Percentiles rank a stretch among this genome's conserved stretches.
Conservation (phyloP, 1,140 invertebrate species). For the Muscidifurax raptorellus region DNA sequence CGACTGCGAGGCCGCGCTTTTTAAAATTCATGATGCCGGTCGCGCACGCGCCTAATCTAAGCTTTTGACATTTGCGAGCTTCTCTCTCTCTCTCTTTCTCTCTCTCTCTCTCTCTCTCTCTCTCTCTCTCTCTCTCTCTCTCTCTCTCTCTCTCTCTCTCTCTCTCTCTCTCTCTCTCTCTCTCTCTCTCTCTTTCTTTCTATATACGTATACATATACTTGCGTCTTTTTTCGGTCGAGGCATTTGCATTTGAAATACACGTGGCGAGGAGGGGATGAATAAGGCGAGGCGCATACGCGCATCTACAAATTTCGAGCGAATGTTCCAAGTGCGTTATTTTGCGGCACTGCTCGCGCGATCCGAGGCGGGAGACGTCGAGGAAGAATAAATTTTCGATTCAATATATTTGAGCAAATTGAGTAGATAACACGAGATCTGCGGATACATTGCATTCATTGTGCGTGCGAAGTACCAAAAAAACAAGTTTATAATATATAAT, state of each 20-base stretch:
- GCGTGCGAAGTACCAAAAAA: no score
- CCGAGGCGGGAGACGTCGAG: no score
- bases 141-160: neutral
- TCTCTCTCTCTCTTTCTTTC: neutral
- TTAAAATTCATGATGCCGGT: neutral
- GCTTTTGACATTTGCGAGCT: neutral
- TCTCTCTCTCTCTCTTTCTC: neutral
- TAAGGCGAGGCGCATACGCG: neutral
- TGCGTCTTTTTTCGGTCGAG: neutral
- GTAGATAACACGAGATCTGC: neutral
- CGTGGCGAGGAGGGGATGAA: neutral
- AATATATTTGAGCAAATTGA: no score
- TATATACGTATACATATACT: no score
- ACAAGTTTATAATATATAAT: no score
- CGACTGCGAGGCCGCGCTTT: neutral
- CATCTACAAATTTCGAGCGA: neutral
- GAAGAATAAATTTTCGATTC: neutral
- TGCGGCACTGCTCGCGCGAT: neutral
- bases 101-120: neutral
- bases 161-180: neutral
- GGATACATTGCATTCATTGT: neutral
- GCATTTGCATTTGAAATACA: conserved; percentile 43
- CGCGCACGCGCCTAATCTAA: neutral
- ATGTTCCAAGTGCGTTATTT: neutral
- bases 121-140: neutral